These are phyloP conservation scores for Acomys russatus DNA, from an alignment of 2,797 vertebrate genomes.

Conservation along the genomic window DNA sequence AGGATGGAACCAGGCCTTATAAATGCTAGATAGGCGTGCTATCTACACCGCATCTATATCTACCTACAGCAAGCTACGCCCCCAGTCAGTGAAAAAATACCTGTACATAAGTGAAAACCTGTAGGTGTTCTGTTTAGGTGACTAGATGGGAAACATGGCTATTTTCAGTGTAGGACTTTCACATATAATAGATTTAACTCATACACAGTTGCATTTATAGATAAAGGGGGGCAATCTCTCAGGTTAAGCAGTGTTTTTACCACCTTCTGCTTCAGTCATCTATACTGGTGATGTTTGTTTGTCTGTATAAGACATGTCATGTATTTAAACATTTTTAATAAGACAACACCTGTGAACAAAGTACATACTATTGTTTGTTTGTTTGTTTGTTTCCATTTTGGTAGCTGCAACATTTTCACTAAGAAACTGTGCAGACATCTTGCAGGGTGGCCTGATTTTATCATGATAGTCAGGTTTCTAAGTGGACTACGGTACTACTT, in stretches of 20 bases:
- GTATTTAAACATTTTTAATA: neutral
- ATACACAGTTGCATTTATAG: neutral
- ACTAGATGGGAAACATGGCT: neutral
- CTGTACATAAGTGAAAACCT: neutral
- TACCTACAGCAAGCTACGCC: neutral
- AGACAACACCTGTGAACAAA: neutral
- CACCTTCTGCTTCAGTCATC: neutral
- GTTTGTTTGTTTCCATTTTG: neutral
- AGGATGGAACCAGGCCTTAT: neutral
- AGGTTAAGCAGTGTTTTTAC: neutral
- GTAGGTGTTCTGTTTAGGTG: neutral
- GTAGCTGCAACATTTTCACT: neutral
- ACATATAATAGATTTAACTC: neutral
- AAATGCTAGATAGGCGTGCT: too few species aligned
- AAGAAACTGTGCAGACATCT: neutral
- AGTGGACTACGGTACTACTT: neutral
- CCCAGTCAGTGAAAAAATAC: neutral
- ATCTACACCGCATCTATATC: neutral
- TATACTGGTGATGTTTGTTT: neutral
- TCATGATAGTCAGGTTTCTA: neutral
- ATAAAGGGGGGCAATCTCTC: neutral
- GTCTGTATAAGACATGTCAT: neutral
- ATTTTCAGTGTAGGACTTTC: slow-evolving; percentile 16
- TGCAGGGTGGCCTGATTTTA: neutral
- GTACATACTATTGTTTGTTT: neutral